A percentile compares a stretch with the other conserved stretches of the same genome.
Conservation (phyloP, 2,113 vertebrate genomes). For the Isichthys henryi region DNA sequence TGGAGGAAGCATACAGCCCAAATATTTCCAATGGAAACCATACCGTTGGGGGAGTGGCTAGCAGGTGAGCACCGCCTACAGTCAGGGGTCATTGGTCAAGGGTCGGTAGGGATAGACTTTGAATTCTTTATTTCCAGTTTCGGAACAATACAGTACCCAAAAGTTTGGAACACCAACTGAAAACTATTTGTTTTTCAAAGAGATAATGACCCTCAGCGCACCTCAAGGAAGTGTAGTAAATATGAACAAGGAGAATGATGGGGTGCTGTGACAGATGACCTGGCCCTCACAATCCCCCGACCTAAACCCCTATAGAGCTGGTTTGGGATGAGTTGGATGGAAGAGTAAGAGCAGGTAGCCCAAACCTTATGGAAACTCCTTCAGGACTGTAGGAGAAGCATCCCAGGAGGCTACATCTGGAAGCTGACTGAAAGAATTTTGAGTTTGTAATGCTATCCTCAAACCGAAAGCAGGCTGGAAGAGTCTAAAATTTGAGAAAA, state of each 20-base stretch:
- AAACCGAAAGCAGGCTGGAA: not conserved
- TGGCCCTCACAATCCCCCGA: not conserved
- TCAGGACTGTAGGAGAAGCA: not conserved
- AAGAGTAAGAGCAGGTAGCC: too few relatives aligned
- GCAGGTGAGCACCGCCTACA: conserved; percentile 45
- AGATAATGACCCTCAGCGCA: not conserved
- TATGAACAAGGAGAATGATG: too few relatives aligned
- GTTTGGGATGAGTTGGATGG: too few relatives aligned
- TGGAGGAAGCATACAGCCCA: not conserved
- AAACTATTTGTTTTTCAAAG: not conserved
- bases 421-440: not conserved
- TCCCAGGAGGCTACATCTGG: not conserved
- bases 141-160: not conserved
- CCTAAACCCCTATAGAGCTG: not conserved
- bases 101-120: not conserved
- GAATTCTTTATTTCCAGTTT: not conserved
- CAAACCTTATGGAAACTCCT: too few relatives aligned
- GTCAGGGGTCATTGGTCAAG: not conserved
- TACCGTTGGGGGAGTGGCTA: conserved; percentile 28
- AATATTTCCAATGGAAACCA: conserved; percentile 37
- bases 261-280: too few relatives aligned
- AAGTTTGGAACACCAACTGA: not conserved
- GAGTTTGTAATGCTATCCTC: not conserved
- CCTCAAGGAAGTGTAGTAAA: not conserved
- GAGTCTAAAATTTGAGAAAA: not conserved